Percentiles rank a stretch among this genome's conserved stretches.
phyloP scores from a whole-genome alignment of 2,888 invertebrate genomes.

The Hermaeophaga mercurialis region DNA sequence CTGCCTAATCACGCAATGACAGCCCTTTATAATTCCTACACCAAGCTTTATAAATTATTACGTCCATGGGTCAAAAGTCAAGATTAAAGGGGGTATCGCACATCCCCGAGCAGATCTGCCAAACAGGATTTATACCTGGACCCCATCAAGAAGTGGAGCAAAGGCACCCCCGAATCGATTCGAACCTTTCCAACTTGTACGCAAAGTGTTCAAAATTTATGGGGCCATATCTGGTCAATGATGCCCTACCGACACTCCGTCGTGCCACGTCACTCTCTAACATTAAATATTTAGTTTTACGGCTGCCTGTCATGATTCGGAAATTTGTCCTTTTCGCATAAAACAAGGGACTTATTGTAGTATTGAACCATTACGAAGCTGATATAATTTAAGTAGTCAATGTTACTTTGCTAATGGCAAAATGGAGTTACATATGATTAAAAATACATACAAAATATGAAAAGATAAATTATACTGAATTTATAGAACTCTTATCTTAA shows the following conservation, averaged over 20 bases:
- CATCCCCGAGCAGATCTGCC: background rate
- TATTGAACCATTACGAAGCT: too few relatives aligned
- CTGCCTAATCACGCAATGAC: too few relatives aligned
- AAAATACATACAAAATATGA: too few relatives aligned
- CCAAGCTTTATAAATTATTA: constrained; percentile 8
- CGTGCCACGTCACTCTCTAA: constrained; percentile 3
- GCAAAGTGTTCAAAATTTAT: constrained; percentile 19
- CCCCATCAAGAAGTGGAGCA: constrained; percentile 5
- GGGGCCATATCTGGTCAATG: constrained; percentile 18
- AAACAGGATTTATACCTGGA: constrained; percentile 4
- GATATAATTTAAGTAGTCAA: too few relatives aligned
- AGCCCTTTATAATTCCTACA: background rate
- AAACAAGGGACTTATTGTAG: too few relatives aligned
- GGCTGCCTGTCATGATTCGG: constrained; percentile 4
- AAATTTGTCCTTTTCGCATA: constrained; percentile 3
- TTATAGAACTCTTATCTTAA: too few relatives aligned
- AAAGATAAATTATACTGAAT: too few relatives aligned
- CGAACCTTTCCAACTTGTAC: background rate
- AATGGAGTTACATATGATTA: too few relatives aligned
- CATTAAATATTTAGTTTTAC: constrained; percentile 7
- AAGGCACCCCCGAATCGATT: constrained; percentile 4
- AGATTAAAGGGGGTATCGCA: background rate
- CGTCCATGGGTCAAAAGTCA: background rate
- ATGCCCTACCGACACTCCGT: constrained; percentile 13
- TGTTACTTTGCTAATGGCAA: too few relatives aligned